These are phyloP conservation scores for Nomada fabriciana DNA, from an alignment of 2,888 invertebrate species.

Conservation along the genomic window DNA sequence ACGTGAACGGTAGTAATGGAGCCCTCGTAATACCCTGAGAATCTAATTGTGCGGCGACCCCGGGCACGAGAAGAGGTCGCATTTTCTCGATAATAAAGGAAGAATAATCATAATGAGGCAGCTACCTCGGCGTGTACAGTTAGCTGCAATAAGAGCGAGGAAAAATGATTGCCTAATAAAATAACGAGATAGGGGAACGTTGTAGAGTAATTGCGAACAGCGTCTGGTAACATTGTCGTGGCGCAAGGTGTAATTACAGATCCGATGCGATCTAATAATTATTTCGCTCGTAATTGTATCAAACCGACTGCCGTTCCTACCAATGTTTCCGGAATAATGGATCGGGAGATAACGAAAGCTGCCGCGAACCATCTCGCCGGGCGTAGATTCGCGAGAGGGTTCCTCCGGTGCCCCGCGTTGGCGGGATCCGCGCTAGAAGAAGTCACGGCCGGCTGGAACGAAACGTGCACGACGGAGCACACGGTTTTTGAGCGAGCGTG, in stretches of 20 bases:
- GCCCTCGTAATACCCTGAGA: constrained; percentile 67
- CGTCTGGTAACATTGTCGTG: constrained; percentile 32
- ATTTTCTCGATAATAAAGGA: constrained; percentile 70
- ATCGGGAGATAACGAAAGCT: neutral
- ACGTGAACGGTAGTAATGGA: constrained; percentile 46
- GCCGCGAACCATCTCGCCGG: no score
- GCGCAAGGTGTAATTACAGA: constrained; percentile 53
- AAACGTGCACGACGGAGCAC: constrained; percentile 52
- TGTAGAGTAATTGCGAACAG: constrained; percentile 35
- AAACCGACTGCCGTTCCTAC: constrained; percentile 31
- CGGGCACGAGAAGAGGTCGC: constrained; percentile 55
- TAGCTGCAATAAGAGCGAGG: constrained; percentile 45
- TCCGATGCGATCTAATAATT: constrained; percentile 57
- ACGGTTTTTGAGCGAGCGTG: constrained; percentile 74
- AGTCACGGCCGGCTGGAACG: constrained; percentile 31
- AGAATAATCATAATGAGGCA: constrained; percentile 67
- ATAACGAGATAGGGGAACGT: constrained; percentile 51
- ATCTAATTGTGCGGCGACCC: constrained; percentile 65
- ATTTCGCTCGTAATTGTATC: constrained; percentile 55
- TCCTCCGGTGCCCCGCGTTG: neutral
- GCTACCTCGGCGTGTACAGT: constrained; percentile 61
- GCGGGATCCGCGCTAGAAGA: constrained; percentile 7
- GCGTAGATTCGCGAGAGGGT: no score
- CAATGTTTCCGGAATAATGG: constrained; percentile 12
- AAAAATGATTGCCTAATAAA: constrained; percentile 66